phyloP scores from a whole-genome alignment of 2,113 vertebrate species.

The Polypterus senegalus region DNA sequence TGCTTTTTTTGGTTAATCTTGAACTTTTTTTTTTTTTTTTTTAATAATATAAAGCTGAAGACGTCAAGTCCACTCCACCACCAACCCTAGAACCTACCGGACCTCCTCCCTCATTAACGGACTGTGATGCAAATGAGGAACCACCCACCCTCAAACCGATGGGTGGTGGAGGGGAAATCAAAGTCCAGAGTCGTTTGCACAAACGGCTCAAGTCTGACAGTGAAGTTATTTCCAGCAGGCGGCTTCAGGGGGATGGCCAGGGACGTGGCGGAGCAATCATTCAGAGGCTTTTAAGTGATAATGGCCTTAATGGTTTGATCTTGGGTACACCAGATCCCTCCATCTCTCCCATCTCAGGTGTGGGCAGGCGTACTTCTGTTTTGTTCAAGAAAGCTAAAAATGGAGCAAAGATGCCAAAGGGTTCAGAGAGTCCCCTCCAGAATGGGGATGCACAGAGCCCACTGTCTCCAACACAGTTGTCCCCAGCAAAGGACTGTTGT shows the following conservation, averaged over 20 bases:
- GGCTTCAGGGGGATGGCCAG: constrained; percentile 49
- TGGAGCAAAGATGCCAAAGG: constrained; percentile 65
- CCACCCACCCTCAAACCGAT: constrained; percentile 85
- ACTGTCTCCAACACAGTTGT: constrained; percentile 25
- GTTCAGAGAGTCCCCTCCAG: constrained; percentile 54
- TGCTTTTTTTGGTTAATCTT: neutral
- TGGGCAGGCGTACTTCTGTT: constrained; percentile 76
- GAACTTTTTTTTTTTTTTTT: constrained; percentile 19
- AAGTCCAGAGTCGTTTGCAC: constrained; percentile 43
- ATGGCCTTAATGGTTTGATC: constrained; percentile 53
- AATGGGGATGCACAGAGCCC: constrained; percentile 54
- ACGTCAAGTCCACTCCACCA: constrained; percentile 68
- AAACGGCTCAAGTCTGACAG: constrained; percentile 57
- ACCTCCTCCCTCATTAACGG: constrained; percentile 67
- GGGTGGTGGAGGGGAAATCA: constrained; percentile 54
- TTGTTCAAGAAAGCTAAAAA: constrained; percentile 90
- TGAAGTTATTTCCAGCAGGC: constrained; percentile 45
- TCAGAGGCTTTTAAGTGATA: constrained; percentile 35
- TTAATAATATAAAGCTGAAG: constrained; percentile 51
- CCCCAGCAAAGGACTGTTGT: constrained; percentile 3
- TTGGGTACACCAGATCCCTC: constrained; percentile 26
- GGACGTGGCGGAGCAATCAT: constrained; percentile 28
- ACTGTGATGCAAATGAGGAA: constrained; percentile 66
- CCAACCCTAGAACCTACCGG: constrained; percentile 86
- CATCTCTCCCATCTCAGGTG: constrained; percentile 40